Evolutionary conservation across 2,888 invertebrate genomes (phyloP).

Genomic region (Neoitamus cyanurus): DNA sequence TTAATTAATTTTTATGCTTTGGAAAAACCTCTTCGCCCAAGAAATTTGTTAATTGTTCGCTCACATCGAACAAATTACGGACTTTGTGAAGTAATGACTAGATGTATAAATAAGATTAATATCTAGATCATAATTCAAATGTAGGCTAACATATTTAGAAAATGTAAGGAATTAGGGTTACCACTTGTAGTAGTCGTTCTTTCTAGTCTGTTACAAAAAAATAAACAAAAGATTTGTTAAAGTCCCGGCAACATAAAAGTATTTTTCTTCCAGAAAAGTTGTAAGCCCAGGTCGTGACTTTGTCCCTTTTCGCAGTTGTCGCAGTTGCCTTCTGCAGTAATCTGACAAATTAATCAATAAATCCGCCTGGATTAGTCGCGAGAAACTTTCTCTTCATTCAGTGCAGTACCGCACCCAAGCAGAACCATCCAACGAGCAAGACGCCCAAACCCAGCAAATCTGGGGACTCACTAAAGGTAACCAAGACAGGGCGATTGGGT

Average conservation of each 20-base stretch:
- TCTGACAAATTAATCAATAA: constrained; percentile 5
- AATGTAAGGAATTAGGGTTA: too few species aligned
- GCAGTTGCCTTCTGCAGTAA: neutral
- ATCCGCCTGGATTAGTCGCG: neutral
- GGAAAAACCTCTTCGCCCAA: too few species aligned
- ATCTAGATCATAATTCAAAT: too few species aligned
- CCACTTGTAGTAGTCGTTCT: too few species aligned
- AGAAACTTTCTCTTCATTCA: neutral
- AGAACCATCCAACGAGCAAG: neutral
- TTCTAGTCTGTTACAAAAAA: too few species aligned
- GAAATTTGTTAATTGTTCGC: too few species aligned
- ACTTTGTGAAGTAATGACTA: too few species aligned
- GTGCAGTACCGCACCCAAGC: neutral
- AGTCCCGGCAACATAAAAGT: neutral
- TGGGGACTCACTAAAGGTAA: neutral
- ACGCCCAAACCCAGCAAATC: neutral
- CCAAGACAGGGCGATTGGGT: neutral
- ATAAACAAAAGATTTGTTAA: neutral
- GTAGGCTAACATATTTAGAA: too few species aligned
- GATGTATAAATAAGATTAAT: too few species aligned
- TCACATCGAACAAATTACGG: too few species aligned
- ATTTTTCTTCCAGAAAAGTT: neutral
- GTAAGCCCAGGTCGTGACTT: constrained; percentile 1
- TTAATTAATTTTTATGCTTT: too few species aligned
- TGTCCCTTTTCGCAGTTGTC: neutral